Evolutionary conservation across 2,888 invertebrate species (phyloP).

Genomic region (Eilema depressum): DNA sequence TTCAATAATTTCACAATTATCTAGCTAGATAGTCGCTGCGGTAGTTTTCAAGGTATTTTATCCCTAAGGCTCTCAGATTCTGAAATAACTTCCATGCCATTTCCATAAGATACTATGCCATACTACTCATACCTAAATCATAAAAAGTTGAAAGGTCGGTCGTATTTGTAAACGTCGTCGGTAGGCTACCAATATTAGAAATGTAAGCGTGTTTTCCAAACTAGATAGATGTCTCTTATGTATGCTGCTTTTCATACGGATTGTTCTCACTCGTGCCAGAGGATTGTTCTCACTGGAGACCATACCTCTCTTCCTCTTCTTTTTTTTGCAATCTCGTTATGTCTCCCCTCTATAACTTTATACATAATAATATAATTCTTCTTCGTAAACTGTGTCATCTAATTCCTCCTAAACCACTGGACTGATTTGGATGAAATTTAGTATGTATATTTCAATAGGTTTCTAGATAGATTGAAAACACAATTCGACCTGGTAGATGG

Average conservation of each 20-base stretch:
- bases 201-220: background rate
- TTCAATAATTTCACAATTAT: too few species aligned
- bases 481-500: too few species aligned
- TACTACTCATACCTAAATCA: background rate
- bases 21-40: too few species aligned
- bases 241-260: background rate
- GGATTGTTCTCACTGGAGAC: background rate
- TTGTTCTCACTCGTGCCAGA: background rate
- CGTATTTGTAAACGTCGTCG: constrained; percentile 4
- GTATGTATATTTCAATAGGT: too few species aligned
- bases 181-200: constrained; percentile 1
- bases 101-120: background rate
- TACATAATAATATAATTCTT: too few species aligned
- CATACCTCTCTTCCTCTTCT: background rate
- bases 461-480: too few species aligned
- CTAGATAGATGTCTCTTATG: background rate
- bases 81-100: background rate
- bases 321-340: background rate
- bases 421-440: too few species aligned
- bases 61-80: background rate
- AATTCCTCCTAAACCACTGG: too few species aligned
- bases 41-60: too few species aligned
- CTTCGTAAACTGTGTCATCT: too few species aligned
- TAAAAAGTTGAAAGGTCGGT: background rate
- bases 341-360: background rate